A percentile compares a stretch with the other conserved stretches of the same genome.
phyloP scores from a whole-genome alignment of 2,113 vertebrate genomes.

The Protobothrops mucrosquamatus region DNA sequence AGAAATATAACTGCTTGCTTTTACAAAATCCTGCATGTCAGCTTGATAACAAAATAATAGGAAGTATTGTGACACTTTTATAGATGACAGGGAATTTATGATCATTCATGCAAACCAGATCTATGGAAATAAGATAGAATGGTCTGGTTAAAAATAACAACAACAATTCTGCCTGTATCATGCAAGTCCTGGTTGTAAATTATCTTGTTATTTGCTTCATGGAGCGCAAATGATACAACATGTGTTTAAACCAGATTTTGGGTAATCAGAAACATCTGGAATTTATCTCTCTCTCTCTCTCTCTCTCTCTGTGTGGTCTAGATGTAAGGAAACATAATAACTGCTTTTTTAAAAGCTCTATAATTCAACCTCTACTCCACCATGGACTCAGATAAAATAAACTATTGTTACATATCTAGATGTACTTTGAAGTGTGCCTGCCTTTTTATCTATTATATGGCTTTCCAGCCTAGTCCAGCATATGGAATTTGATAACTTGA shows the following conservation, averaged over 20 bases:
- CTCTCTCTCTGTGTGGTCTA: background rate
- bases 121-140: background rate
- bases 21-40: background rate
- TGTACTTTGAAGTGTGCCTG: background rate
- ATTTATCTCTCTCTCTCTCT: background rate
- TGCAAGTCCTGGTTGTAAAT: background rate
- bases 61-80: background rate
- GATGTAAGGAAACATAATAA: background rate
- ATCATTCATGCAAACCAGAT: background rate
- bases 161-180: background rate
- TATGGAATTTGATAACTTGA: background rate
- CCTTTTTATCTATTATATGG: background rate
- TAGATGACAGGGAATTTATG: background rate
- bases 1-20: background rate
- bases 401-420: background rate
- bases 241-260: background rate
- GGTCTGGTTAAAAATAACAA: background rate
- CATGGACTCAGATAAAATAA: background rate
- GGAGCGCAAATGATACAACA: background rate
- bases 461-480: background rate
- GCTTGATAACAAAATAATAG: background rate
- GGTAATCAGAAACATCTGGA: background rate
- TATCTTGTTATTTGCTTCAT: background rate
- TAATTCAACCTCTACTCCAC: background rate
- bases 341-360: background rate